A percentile compares a stretch with the other conserved stretches of the same genome.
phyloP scores from a whole-genome alignment of 2,888 invertebrate species.

The Lordiphosa fenestrarum region DNA sequence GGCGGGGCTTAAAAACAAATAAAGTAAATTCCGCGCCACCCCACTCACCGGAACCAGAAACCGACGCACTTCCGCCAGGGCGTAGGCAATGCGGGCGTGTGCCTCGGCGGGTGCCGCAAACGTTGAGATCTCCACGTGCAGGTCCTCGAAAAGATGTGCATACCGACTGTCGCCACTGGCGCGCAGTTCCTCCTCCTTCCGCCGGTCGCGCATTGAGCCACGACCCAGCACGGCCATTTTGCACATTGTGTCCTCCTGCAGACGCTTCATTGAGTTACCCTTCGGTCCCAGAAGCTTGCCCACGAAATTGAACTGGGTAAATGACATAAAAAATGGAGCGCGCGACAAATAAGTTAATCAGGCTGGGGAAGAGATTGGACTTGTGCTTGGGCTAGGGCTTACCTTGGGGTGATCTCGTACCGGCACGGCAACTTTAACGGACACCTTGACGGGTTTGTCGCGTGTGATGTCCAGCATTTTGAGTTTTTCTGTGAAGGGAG shows the following conservation, averaged over 20 bases:
- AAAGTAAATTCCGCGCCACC: constrained; percentile 21
- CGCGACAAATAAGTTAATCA: constrained; percentile 29
- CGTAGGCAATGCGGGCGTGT: constrained; percentile 91
- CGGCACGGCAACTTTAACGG: constrained; percentile 91
- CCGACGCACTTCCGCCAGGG: constrained; percentile 89
- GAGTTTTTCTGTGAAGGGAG: constrained; percentile 80
- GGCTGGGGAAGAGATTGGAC: not conserved
- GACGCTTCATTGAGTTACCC: constrained; percentile 93
- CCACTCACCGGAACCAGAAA: constrained; percentile 88
- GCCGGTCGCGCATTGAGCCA: constrained; percentile 96
- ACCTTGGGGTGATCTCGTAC: constrained; percentile 94
- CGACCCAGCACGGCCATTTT: constrained; percentile 97
- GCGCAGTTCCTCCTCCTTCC: constrained; percentile 96
- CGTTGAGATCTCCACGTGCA: constrained; percentile 95
- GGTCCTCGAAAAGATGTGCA: constrained; percentile 93
- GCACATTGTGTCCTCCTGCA: constrained; percentile 97
- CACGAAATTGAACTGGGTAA: constrained; percentile 94
- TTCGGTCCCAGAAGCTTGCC: constrained; percentile 96
- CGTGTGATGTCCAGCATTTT: constrained; percentile 92
- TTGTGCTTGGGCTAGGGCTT: constrained; percentile 70
- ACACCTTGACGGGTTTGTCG: constrained; percentile 93
- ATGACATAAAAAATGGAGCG: constrained; percentile 22
- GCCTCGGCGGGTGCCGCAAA: constrained; percentile 95
- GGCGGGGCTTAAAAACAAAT: constrained; percentile 23
- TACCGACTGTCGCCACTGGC: constrained; percentile 95